Evolutionary conservation across 1,140 invertebrate species (phyloP), one percentile per base, ranked within the genome.

Genomic region (Meloidogyne hapla): DNA sequence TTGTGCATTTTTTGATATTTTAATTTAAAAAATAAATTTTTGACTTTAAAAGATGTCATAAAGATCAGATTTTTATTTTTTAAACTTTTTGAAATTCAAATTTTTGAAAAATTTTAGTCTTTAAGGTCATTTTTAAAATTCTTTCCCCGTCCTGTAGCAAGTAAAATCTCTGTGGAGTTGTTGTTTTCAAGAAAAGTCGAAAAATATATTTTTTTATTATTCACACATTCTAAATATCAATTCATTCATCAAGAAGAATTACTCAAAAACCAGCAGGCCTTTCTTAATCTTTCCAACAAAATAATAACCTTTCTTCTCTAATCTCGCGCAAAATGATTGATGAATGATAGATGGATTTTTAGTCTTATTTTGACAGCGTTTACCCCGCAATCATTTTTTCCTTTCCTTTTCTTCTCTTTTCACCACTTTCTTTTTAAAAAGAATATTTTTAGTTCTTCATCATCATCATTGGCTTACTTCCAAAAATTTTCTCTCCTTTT

Each of bases 301-400:
- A 33, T 48, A 18, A 48, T 48, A 56, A 48, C 18, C 48, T 5
- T 56, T 56, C n/a, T n/a, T n/a, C n/a, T n/a, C 18, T 5, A 56
- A 56, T 56, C 48, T 56, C 48, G 48, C 48, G 48, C 48, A 56
- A 56, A 56, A 56, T 56, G 48, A 56, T 56, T 56, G 48, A 56
- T 56, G 48, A 56, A 48, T 48, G 45, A 48, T n/a, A 8, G 48
- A 56, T 56, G 48, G 18, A 56, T 18, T 48, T 33, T 33, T 33
- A 48, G 13, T 48, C 15, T 48, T 48, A 48, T 13, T 48, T 48
- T n/a, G 5, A 5, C n/a, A n/a, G n/a, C n/a, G n/a, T 56, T n/a
- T n/a, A n/a, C 48, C 48, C 48, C 18, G 4, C 48, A 56, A 56
- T 56, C n/a, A n/a, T 4, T 56, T 48, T 9, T 56, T 56, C n/a